A percentile compares a stretch with the other conserved stretches of the same genome.
phyloP scores from a whole-genome alignment of 2,888 invertebrate species.

The Malacosoma neustria region DNA sequence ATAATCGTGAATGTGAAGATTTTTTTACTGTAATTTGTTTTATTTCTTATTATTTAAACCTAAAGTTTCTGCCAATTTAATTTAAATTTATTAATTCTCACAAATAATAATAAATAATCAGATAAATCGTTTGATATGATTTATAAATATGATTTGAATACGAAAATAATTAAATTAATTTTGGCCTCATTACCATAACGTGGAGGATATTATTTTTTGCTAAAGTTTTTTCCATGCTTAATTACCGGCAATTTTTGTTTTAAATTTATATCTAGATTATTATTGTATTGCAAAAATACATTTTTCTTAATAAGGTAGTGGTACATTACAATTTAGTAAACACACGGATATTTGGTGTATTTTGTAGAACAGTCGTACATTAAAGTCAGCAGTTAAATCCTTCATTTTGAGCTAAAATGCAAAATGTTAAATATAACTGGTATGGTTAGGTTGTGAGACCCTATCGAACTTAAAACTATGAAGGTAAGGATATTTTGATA shows the following conservation, averaged over 20 bases:
- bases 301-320: background rate
- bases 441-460: too few relatives aligned
- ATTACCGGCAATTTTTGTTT: background rate
- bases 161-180: background rate
- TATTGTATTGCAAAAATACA: conserved; percentile 1
- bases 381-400: too few relatives aligned
- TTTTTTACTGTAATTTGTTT: too few relatives aligned
- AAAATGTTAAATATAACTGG: too few relatives aligned
- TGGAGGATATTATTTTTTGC: background rate
- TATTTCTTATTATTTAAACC: too few relatives aligned
- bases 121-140: background rate
- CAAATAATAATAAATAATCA: background rate
- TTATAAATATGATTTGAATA: background rate
- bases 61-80: too few relatives aligned
- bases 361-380: too few relatives aligned
- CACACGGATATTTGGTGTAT: too few relatives aligned
- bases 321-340: background rate
- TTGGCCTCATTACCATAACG: background rate
- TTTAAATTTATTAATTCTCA: background rate
- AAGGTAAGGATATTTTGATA: too few relatives aligned
- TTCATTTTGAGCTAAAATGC: too few relatives aligned
- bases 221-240: background rate
- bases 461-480: too few relatives aligned
- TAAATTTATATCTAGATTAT: conserved; percentile 10
- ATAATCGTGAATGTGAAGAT: too few relatives aligned